These are phyloP conservation scores for Uria aalge DNA, from an alignment of 2,113 vertebrate species.

Conservation along the genomic window DNA sequence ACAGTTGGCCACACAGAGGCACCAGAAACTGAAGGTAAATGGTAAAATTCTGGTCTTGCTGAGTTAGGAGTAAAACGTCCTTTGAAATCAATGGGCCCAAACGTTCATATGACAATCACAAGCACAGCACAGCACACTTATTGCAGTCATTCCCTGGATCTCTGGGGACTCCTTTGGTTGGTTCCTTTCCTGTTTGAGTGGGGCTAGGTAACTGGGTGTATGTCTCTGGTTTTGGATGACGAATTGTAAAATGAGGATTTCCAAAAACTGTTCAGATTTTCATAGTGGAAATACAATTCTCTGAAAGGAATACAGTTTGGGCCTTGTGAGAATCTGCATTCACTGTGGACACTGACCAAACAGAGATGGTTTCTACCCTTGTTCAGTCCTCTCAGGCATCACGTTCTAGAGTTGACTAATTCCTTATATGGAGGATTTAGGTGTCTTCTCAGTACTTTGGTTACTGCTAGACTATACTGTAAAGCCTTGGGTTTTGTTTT, in stretches of 20 bases:
- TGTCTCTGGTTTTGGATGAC: neutral
- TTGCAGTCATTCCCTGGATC: neutral
- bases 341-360: neutral
- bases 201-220: neutral
- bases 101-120: neutral
- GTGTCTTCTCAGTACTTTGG: neutral
- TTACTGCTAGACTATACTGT: neutral
- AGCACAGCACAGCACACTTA: too few relatives aligned
- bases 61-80: neutral
- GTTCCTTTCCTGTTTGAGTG: neutral
- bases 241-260: neutral
- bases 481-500: neutral
- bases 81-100: neutral
- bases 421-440: neutral
- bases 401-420: neutral
- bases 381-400: neutral
- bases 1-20: neutral
- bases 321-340: neutral
- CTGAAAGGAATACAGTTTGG: neutral
- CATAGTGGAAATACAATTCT: neutral
- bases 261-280: neutral
- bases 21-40: neutral
- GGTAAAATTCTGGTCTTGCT: neutral
- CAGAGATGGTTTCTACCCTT: neutral
- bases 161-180: neutral